Conservation (phyloP, 2,113 vertebrate species). For the Vombatus ursinus region DNA sequence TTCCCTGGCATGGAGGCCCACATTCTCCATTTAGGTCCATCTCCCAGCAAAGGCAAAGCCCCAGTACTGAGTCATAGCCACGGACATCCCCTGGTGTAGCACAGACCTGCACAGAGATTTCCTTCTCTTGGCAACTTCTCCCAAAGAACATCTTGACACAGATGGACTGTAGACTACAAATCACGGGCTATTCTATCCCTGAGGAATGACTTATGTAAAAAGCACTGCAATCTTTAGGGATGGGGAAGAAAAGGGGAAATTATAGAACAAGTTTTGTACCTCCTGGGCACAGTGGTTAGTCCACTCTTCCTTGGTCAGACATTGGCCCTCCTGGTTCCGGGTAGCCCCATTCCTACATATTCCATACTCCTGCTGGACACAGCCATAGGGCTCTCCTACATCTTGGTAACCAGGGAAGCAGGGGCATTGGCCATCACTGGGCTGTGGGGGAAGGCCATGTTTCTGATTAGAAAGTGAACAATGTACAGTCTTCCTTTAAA, state of each 20-base stretch:
- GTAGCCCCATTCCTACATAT: conserved; percentile 83
- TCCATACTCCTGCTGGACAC: conserved; percentile 79
- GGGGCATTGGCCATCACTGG: conserved; percentile 85
- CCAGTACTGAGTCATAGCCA: conserved; percentile 88
- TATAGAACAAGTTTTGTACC: conserved; percentile 76
- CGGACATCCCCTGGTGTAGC: conserved; percentile 80
- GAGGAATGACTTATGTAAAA: not conserved
- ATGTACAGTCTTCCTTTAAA: not conserved
- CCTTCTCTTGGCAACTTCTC: not conserved
- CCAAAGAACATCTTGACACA: not conserved
- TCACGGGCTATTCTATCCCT: not conserved
- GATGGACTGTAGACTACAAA: not conserved
- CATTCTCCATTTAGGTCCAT: conserved; percentile 79
- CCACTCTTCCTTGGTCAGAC: conserved; percentile 88
- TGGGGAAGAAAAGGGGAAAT: not conserved
- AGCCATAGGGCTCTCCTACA: conserved; percentile 70
- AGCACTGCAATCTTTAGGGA: not conserved
- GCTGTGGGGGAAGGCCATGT: conserved; percentile 75
- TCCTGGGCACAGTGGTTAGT: conserved; percentile 86
- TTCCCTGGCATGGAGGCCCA: conserved; percentile 80
- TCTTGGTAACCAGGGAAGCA: conserved; percentile 85
- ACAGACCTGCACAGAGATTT: conserved; percentile 87
- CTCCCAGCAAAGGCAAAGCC: conserved; percentile 89
- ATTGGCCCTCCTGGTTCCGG: conserved; percentile 89
- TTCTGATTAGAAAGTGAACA: not conserved